Evolutionary conservation across 2,113 vertebrate species (phyloP), one percentile per base, ranked within the genome.

Genomic region (Rana temporaria): DNA sequence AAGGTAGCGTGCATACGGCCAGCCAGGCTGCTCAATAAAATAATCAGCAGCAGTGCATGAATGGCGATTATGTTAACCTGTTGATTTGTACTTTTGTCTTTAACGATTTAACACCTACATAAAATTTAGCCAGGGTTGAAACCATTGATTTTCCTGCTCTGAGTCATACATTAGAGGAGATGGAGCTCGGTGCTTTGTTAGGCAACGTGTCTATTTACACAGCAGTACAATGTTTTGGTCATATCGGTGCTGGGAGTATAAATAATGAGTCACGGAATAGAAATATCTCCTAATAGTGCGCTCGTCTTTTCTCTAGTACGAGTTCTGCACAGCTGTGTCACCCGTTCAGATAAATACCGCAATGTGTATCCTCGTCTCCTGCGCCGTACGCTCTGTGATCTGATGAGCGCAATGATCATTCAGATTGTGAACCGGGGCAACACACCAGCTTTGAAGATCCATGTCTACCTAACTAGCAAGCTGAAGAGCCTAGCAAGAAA

Each of bases 181-280:
- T 11, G 52, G 64, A 57, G 65, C 77, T 8, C 48, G n/a, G 18
- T 48, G 16, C 48, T 56, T 68, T 68, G 64, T 79, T 42, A 79
- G 42, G 32, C 55, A 68, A 55, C 30, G 32, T 59, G 30, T 69
- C 26, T 68, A 56, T 68, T 79, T 79, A 68, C 26, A 56, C 53
- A 16, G 76, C 6, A 67, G 34, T 78, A 32, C 22, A 57, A 67
- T 34, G 48, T 78, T 78, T 56, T 56, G 76, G 76, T 56, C 76
- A 34, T 55, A 75, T 75, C 72, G 9, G 56, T 42, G 72, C 56
- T 42, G 56, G 6, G 72, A 22, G 56, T 42, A 62, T 62, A 75
- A 75, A 75, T 75, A 74, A 42, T 75, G 57, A 75, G 72, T 75
- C 72, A 62, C 19, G n/a, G 72, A 20, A 18, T 57, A 42, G 56